Conservation (phyloP, 2,797 vertebrate genomes). For the Picus viridis region DNA sequence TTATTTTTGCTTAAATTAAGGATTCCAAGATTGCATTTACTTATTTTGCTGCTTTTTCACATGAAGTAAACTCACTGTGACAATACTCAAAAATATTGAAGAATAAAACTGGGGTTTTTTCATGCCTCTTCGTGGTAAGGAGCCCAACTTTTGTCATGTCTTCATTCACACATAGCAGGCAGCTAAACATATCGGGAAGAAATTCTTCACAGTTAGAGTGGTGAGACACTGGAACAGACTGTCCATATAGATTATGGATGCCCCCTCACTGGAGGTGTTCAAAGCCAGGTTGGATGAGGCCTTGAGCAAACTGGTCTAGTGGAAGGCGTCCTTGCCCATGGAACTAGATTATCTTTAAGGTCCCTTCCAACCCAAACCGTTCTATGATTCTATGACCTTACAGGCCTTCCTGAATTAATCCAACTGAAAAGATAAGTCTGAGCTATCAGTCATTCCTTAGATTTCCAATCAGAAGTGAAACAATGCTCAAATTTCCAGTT, state of each 20-base stretch:
- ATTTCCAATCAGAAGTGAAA: background rate
- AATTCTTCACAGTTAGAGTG: too few relatives aligned
- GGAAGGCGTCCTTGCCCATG: too few relatives aligned
- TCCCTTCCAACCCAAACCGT: too few relatives aligned
- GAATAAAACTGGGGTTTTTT: background rate
- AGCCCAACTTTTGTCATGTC: background rate
- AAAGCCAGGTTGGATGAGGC: too few relatives aligned
- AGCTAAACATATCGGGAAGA: background rate
- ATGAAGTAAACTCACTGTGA: background rate
- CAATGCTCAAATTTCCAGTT: background rate
- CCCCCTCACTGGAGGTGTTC: too few relatives aligned
- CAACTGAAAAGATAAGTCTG: background rate
- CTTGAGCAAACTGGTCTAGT: too few relatives aligned
- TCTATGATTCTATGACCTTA: background rate
- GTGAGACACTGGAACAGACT: too few relatives aligned
- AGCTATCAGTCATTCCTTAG: background rate
- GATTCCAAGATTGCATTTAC: background rate
- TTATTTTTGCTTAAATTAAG: background rate
- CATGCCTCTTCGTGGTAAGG: background rate
- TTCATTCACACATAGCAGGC: background rate
- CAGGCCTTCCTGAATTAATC: background rate
- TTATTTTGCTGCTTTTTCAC: background rate
- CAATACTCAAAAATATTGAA: background rate
- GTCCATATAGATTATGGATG: too few relatives aligned
- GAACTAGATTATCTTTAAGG: too few relatives aligned